Percentiles rank a stretch among this genome's conserved stretches.
These are phyloP conservation scores for Cygnus buccinator DNA, from an alignment of 2,113 vertebrate species.

Conservation along the genomic window DNA sequence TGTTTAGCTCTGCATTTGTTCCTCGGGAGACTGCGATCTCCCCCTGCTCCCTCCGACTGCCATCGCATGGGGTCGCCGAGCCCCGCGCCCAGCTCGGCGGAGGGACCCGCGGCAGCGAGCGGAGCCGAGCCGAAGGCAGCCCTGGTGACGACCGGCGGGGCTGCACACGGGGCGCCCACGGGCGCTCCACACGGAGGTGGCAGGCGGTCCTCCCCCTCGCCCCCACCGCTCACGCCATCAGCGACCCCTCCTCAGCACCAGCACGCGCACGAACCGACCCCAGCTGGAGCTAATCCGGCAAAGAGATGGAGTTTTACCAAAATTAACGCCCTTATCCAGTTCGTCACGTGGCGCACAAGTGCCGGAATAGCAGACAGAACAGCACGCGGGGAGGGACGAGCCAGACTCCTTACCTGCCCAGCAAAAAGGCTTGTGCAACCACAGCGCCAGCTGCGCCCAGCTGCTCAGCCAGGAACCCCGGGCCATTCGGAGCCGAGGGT, in stretches of 20 bases:
- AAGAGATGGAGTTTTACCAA: not conserved
- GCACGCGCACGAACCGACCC: not conserved
- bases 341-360: not conserved
- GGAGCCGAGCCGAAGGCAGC: not conserved
- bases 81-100: too few species aligned
- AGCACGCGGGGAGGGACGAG: not conserved
- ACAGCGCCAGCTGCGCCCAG: not conserved
- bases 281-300: not conserved
- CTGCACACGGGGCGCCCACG: accelerated
- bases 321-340: not conserved
- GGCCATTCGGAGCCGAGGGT: accelerated
- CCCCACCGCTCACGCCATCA: not conserved
- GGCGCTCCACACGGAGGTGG: not conserved
- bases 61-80: not conserved
- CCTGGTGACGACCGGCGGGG: not conserved
- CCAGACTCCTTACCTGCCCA: accelerated
- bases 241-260: not conserved
- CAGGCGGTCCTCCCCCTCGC: accelerated
- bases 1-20: slow-evolving; percentile 54
- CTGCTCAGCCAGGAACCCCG: not conserved
- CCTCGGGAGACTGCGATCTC: slow-evolving; percentile 19
- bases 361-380: not conserved
- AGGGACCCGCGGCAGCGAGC: not conserved
- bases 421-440: not conserved
- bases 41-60: not conserved